Evolutionary conservation across 2,888 invertebrate genomes (phyloP).

Genomic region (Electrophaes corylata): DNA sequence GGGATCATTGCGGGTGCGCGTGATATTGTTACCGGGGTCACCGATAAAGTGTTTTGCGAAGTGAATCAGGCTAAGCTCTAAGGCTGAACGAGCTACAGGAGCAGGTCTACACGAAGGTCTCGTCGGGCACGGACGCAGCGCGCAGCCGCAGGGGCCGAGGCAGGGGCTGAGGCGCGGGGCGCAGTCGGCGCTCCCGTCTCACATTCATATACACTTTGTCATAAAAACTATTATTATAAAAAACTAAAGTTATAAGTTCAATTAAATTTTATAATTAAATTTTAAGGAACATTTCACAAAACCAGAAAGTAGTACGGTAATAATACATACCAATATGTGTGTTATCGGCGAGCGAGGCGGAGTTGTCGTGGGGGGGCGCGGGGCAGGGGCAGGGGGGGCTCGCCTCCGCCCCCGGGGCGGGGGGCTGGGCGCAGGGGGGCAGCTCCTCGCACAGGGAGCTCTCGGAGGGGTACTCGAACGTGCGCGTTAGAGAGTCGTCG

Average conservation of each 20-base stretch:
- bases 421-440: constrained; percentile 13
- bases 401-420: too few relatives aligned
- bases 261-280: too few relatives aligned
- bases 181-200: not conserved
- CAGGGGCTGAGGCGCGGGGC: constrained; percentile 1
- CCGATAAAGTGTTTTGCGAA: too few relatives aligned
- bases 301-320: too few relatives aligned
- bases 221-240: not conserved
- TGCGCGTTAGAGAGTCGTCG: constrained; percentile 93
- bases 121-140: constrained; percentile 26
- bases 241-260: too few relatives aligned
- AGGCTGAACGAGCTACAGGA: too few relatives aligned
- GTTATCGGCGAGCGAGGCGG: constrained; percentile 62
- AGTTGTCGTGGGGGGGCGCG: constrained; percentile 26
- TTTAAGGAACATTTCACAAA: too few relatives aligned
- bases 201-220: constrained; percentile 4
- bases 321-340: constrained; percentile 64
- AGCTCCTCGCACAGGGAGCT: constrained; percentile 89
- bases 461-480: constrained; percentile 97
- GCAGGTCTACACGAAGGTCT: constrained; percentile 54
- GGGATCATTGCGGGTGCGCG: too few relatives aligned
- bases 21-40: too few relatives aligned
- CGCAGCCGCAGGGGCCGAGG: not conserved
- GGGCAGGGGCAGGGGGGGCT: constrained; percentile 17
- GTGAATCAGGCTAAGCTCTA: too few relatives aligned